These are phyloP conservation scores for Drosophila aldrichi DNA, from an alignment of 2,888 invertebrate species.

Conservation along the genomic window DNA sequence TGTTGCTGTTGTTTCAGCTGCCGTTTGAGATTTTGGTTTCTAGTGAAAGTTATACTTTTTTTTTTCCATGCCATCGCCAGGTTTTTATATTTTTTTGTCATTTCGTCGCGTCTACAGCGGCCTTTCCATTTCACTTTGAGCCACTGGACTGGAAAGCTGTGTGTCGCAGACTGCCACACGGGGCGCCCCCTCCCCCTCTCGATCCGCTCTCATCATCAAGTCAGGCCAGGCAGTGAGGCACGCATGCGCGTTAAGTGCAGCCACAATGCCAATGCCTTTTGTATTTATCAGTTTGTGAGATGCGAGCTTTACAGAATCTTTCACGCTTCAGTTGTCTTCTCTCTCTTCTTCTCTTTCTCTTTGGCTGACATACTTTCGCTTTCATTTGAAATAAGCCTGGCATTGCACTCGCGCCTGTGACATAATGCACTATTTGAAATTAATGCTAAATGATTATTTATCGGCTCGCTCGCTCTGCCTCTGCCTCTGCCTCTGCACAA, in stretches of 20 bases:
- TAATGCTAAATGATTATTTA: constrained; percentile 76
- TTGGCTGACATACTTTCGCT: constrained; percentile 75
- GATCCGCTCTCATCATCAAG: neutral
- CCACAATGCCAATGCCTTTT: constrained; percentile 57
- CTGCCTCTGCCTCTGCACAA: constrained; percentile 33
- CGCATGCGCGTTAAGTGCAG: constrained; percentile 59
- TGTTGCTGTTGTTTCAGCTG: constrained; percentile 31
- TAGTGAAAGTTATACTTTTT: constrained; percentile 72
- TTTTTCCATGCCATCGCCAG: constrained; percentile 61
- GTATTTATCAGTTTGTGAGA: constrained; percentile 32
- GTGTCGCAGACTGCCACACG: neutral
- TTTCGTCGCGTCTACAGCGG: constrained; percentile 41
- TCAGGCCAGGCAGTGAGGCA: constrained; percentile 13
- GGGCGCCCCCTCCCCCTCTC: neutral
- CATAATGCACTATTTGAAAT: constrained; percentile 74
- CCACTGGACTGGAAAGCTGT: constrained; percentile 62
- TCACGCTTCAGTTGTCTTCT: constrained; percentile 43
- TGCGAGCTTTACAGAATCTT: constrained; percentile 53
- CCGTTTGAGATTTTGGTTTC: constrained; percentile 60
- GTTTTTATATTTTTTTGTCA: constrained; percentile 48
- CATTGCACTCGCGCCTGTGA: constrained; percentile 67
- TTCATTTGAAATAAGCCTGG: constrained; percentile 52
- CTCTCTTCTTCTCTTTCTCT: neutral
- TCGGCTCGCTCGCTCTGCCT: constrained; percentile 43
- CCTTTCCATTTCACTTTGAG: constrained; percentile 64